A percentile compares a stretch with the other conserved stretches of the same genome.
phyloP scores from a whole-genome alignment of 1,140 invertebrate species.

The Dinoponera quadriceps region DNA sequence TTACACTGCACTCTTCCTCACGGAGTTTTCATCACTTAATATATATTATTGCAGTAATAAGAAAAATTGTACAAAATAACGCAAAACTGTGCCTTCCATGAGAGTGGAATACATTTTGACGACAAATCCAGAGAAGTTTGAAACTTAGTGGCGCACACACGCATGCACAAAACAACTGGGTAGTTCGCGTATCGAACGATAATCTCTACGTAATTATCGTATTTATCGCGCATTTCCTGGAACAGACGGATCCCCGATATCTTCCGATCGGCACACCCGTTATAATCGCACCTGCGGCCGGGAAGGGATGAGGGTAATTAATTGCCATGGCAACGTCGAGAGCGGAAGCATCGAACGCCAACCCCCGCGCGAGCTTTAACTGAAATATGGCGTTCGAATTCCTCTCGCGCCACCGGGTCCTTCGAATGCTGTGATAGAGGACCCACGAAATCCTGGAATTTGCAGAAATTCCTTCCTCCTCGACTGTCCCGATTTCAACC shows the following conservation, averaged over 20 bases:
- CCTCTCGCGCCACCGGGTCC: constrained; percentile 60
- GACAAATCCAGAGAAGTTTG: constrained; percentile 21
- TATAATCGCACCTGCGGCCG: constrained; percentile 80
- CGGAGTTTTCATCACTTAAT: neutral
- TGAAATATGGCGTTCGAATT: constrained; percentile 84
- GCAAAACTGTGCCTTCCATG: neutral
- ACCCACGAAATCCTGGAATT: constrained; percentile 23
- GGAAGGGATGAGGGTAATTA: constrained; percentile 86
- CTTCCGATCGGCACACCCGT: constrained; percentile 80
- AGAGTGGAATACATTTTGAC: neutral
- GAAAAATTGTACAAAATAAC: neutral
- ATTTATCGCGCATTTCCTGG: constrained; percentile 52
- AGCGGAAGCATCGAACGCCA: constrained; percentile 83
- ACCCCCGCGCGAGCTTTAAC: constrained; percentile 80
- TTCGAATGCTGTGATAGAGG: constrained; percentile 40
- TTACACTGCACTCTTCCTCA: neutral
- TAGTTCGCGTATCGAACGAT: constrained; percentile 45
- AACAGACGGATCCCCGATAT: constrained; percentile 62
- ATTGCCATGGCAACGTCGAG: constrained; percentile 85
- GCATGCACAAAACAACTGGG: constrained; percentile 32
- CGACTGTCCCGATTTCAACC: neutral
- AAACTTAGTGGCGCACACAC: neutral
- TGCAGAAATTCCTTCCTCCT: neutral
- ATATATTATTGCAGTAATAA: neutral
- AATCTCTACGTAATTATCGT: constrained; percentile 64